Conservation (phyloP, 2,888 invertebrate genomes). For the Lordiphosa andalusiaca region DNA sequence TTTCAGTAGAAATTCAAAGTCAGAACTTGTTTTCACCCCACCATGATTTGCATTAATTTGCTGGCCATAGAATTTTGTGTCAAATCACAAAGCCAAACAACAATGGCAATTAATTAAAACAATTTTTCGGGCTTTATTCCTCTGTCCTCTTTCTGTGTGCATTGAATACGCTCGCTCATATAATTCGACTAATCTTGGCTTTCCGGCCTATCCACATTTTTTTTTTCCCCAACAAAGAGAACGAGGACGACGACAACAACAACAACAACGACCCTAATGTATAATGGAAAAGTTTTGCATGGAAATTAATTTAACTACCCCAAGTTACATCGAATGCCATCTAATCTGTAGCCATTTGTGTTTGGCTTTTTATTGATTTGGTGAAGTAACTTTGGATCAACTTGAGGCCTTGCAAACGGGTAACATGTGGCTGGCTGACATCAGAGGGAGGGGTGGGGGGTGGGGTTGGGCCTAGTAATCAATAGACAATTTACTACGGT, state of each 20-base stretch:
- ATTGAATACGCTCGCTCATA: background rate
- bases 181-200: conserved; percentile 42
- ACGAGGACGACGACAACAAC: conserved; percentile 1
- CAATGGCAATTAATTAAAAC: conserved; percentile 66
- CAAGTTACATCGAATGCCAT: conserved; percentile 24
- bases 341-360: conserved; percentile 65
- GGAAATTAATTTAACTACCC: conserved; percentile 59
- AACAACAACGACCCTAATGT: conserved; percentile 5
- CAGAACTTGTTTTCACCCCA: conserved; percentile 27
- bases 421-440: conserved; percentile 11
- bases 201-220: background rate
- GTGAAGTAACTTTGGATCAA: conserved; percentile 8
- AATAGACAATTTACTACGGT: conserved; percentile 62
- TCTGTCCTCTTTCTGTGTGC: conserved; percentile 7
- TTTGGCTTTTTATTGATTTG: conserved; percentile 30
- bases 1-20: too few species aligned
- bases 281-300: conserved; percentile 63
- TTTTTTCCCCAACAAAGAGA: too few species aligned
- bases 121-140: conserved; percentile 28
- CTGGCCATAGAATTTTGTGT: conserved; percentile 15
- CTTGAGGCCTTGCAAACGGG: conserved; percentile 9
- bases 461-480: conserved; percentile 40
- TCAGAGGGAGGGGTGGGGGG: background rate
- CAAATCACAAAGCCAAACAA: conserved; percentile 36
- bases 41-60: conserved; percentile 66